Base-by-base conservation (phyloP, 2,888 invertebrate species). In the Brenthis hecate region DNA sequence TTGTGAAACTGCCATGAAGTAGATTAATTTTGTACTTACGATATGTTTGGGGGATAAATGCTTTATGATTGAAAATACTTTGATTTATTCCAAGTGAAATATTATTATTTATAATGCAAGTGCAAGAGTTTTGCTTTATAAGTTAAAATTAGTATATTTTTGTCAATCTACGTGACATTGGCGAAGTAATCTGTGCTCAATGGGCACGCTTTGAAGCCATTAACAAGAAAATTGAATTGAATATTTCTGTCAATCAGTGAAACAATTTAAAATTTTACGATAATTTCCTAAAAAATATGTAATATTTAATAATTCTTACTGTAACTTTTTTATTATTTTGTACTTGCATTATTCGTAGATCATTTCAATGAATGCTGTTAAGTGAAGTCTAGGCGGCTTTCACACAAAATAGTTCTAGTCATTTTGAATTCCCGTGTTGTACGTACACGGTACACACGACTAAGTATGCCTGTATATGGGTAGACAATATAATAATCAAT, bases 401-500 rank as follows among this genome's bases (percentile, higher is more conserved):
- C 85, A 84, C 86, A 86, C 85, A 77, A 83, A 81, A 87, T 86
- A 87, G 84, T 85, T 90, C 92, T 92, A 92, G 92, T 92, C 92
- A 92, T 91, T 88, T 86, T 84, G 79, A 86, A 89, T 88, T 88
- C 89, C 87, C 90, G 85, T 87, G 86, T 87, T 86, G 84, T 86
- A 85, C 84, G 79, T 83, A 85, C 82, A 85, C 83, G 85, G 79
- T 83, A 85, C 82, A 85, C 83, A 85, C 85, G 84, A 82, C 48
- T 51, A 32, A 83, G 86, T 85, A 88, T 85, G 87, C 88, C 89
- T 91, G 89, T 87, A 82, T 85, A 85, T 86, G 86, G 87, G 88
- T 91, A 91, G 91, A 90, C 90, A 90, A 88, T 91, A 90, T 90
- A 85, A 85, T 86, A 89, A 91, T 87, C 89, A 87, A 86, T 86